phyloP scores from a whole-genome alignment of 2,888 invertebrate genomes.

The Adela reaumurella region DNA sequence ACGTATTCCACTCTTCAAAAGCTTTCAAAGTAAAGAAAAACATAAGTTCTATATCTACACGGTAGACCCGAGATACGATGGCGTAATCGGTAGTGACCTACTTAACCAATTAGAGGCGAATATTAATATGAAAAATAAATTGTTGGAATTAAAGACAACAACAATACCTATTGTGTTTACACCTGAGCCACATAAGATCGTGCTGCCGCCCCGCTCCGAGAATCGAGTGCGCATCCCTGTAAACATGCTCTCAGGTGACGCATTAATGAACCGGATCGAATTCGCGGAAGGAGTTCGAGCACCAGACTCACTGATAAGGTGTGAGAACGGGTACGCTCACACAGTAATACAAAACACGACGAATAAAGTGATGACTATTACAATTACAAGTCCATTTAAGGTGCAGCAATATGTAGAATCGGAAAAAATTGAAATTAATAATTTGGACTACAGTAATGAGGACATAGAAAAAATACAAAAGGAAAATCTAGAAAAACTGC shows the following conservation, averaged over 20 bases:
- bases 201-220: too few species aligned
- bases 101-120: too few species aligned
- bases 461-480: not conserved
- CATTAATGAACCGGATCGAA: conserved; percentile 6
- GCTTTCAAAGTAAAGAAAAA: too few species aligned
- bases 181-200: too few species aligned
- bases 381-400: not conserved
- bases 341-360: conserved; percentile 8
- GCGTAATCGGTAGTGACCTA: too few species aligned
- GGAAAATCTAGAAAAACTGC: not conserved
- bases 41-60: too few species aligned
- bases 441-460: not conserved
- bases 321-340: conserved; percentile 7
- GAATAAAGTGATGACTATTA: not conserved
- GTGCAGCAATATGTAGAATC: not conserved
- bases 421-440: not conserved
- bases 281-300: conserved; percentile 8
- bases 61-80: too few species aligned
- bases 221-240: not conserved
- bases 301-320: conserved; percentile 8
- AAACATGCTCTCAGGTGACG: conserved; percentile 6
- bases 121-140: too few species aligned
- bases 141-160: too few species aligned
- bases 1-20: too few species aligned
- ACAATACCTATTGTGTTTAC: too few species aligned